Conservation (phyloP, 2,797 vertebrate species). For the Pseudocheirus occidentalis region DNA sequence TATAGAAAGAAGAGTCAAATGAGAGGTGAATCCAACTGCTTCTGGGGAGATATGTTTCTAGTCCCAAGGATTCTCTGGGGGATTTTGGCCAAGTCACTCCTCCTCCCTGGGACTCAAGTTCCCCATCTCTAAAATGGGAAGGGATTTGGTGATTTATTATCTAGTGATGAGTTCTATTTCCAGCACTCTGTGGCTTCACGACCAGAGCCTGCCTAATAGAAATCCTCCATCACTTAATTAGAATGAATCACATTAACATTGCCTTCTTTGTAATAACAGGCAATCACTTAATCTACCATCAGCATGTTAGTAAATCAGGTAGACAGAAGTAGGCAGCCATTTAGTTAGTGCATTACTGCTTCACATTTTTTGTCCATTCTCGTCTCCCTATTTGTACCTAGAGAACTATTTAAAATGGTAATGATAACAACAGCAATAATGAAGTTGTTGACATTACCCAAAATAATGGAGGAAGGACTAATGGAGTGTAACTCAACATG, state of each 20-base stretch:
- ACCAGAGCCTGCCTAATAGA: slow-evolving; percentile 12
- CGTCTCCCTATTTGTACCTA: neutral
- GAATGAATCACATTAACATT: slow-evolving; percentile 15
- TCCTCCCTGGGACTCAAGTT: neutral
- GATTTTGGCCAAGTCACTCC: neutral
- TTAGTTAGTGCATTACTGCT: neutral
- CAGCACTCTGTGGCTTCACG: neutral
- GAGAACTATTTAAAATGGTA: neutral
- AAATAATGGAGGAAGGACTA: neutral
- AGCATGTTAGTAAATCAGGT: neutral
- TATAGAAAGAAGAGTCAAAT: slow-evolving; percentile 25
- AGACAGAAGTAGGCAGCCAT: neutral
- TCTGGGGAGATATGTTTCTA: neutral
- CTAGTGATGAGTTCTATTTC: neutral
- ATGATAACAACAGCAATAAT: neutral
- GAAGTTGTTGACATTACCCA: neutral
- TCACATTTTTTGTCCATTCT: neutral
- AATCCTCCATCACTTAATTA: slow-evolving; percentile 7
- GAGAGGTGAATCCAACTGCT: neutral
- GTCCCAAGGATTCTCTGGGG: neutral
- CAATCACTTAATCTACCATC: neutral
- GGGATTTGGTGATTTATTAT: too few relatives aligned
- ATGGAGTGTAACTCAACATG: neutral
- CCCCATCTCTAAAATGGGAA: slow-evolving; percentile 3
- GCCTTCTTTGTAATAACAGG: neutral